Conservation (phyloP, 2,797 vertebrate species). For the Bradypodion pumilum region DNA sequence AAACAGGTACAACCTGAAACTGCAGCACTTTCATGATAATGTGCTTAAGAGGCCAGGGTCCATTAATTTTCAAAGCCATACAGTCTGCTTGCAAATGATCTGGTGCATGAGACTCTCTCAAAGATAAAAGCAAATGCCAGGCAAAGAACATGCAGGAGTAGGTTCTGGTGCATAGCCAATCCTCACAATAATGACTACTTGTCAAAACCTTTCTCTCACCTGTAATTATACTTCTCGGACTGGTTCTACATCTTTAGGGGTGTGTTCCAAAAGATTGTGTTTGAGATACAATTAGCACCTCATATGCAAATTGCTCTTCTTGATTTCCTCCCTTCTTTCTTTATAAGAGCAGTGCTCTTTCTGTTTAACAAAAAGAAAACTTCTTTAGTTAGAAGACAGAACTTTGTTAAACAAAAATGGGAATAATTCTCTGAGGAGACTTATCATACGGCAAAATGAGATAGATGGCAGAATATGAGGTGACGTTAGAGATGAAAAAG, state of each 20-base stretch:
- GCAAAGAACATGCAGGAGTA: neutral
- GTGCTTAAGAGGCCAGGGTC: neutral
- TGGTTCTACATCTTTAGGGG: conserved; percentile 9
- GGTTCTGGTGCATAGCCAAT: neutral
- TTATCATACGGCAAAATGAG: neutral
- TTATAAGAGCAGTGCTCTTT: neutral
- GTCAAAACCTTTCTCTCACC: fast-evolving
- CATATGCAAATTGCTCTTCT: neutral
- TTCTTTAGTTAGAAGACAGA: neutral
- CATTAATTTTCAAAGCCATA: neutral
- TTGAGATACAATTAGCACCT: neutral
- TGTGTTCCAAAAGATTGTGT: conserved; percentile 11
- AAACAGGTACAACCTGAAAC: neutral
- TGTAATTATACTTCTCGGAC: neutral
- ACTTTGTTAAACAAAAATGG: neutral
- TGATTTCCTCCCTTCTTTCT: no score
- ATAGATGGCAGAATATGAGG: neutral
- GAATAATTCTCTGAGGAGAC: neutral
- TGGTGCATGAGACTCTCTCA: neutral
- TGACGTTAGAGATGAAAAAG: neutral
- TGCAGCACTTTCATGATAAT: neutral
- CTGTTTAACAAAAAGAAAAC: neutral
- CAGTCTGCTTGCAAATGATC: neutral
- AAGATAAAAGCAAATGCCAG: neutral
- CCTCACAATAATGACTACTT: neutral